phyloP scores from a whole-genome alignment of 2,113 vertebrate species.

The Corythornis madagascariensis region DNA sequence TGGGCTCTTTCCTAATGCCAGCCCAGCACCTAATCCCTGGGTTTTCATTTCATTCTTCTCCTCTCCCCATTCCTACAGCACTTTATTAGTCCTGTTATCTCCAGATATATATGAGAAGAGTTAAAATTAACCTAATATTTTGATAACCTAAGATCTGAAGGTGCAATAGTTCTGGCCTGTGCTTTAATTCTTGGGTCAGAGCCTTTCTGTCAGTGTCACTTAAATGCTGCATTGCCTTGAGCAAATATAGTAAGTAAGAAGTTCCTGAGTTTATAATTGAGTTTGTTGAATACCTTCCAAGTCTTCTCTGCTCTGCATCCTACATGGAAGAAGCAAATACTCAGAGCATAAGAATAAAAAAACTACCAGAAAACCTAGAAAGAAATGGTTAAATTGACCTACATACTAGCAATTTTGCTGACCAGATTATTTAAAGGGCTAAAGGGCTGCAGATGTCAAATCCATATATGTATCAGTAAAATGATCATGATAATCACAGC shows the following conservation, averaged over 20 bases:
- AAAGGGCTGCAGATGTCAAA: slow-evolving; percentile 52
- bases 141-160: background rate
- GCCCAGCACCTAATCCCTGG: background rate
- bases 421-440: slow-evolving; percentile 62
- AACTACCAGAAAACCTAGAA: background rate
- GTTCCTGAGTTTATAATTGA: slow-evolving; percentile 18
- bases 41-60: background rate
- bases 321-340: background rate
- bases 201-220: background rate
- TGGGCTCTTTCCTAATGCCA: background rate
- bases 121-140: background rate
- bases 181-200: background rate
- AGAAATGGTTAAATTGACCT: slow-evolving; percentile 58
- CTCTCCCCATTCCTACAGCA: background rate
- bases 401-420: slow-evolving; percentile 47
- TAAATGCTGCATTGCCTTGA: background rate
- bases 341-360: background rate
- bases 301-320: background rate
- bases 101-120: background rate
- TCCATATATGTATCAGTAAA: slow-evolving; percentile 29
- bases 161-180: background rate
- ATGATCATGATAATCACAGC: slow-evolving; percentile 66
- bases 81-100: background rate
- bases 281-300: slow-evolving; percentile 8
- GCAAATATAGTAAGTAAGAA: background rate